Base-by-base conservation (phyloP, 2,113 vertebrate genomes). In the Notechis scutatus region DNA sequence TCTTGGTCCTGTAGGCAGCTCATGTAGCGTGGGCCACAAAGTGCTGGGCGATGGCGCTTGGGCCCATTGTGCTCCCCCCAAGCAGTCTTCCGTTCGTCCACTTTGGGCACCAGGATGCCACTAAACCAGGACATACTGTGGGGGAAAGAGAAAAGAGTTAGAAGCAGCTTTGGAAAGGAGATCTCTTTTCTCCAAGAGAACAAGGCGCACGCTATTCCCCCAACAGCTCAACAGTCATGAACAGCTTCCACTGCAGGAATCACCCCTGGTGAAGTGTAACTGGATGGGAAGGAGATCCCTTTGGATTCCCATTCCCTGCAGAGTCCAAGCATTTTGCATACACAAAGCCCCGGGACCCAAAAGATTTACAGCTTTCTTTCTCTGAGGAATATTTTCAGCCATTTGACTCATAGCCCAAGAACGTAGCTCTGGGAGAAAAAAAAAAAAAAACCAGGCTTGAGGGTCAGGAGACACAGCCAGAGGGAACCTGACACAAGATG, bases 81-180 rank as follows among this genome's bases (percentile, higher is more conserved):
- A 96, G 98, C 98, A 56, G 98, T 99, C 97, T 99, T 99, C 95
- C 98, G 98, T 94, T 99, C 98, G 45, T 99, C 99, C 97, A 99
- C 99, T 97, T 99, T 98, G 96, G 99, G 98, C 89, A 99, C 99
- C 98, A 99, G 97, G 98, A 99, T 98, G 96, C 99, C 99, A 94
- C 98, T 99, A 98, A 99, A 99, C 99, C 99, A 99, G 95, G 99
- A 99, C 99, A 99, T 99, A 97, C 98, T 98, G 95, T 91, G 20
- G 88, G 88, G 64, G 18, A 93, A 89, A 52, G 8, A 88, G 18
- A 87, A 81, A 42, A 81, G 86, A 92, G 24, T 21, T 39, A 61
- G 54, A 39, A 88, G 57, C 1, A 61, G 1, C 3, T 26, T 85
- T 18, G 59, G 90, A 45, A 54, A 57, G 26, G 34, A 9, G 45